A percentile compares a stretch with the other conserved stretches of the same genome.
Conservation (phyloP, 2,113 vertebrate genomes). For the Suricata suricatta region DNA sequence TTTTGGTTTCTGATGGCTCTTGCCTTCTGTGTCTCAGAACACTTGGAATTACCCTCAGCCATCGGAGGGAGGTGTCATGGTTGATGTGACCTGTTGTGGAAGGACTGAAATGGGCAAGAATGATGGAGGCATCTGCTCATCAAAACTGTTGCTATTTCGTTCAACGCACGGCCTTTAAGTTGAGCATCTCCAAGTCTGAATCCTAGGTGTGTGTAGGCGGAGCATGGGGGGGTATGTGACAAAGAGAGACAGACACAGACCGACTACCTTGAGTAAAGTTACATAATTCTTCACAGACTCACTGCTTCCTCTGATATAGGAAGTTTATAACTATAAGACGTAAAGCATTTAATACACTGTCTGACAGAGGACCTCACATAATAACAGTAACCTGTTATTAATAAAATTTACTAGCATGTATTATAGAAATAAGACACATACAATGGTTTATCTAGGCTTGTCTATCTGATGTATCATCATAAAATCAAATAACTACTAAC, state of each 20-base stretch:
- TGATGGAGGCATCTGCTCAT: background rate
- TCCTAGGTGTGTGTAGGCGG: background rate
- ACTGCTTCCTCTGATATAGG: background rate
- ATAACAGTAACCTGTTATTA: background rate
- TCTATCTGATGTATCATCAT: background rate
- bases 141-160: constrained; percentile 11
- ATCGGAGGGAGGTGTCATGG: background rate
- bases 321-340: background rate
- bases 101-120: constrained; percentile 19
- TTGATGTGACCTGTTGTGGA: background rate
- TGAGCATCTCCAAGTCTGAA: background rate
- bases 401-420: background rate
- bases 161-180: background rate
- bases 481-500: constrained; percentile 24
- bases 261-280: background rate
- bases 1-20: background rate
- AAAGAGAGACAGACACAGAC: background rate
- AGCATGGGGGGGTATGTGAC: background rate
- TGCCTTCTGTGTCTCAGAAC: background rate
- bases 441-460: background rate
- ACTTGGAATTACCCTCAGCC: background rate
- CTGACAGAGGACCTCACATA: background rate
- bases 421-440: constrained; percentile 10
- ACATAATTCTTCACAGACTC: constrained; percentile 36
- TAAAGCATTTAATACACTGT: constrained; percentile 21